Conservation (phyloP, 2,797 vertebrate species). For the Morus bassanus region DNA sequence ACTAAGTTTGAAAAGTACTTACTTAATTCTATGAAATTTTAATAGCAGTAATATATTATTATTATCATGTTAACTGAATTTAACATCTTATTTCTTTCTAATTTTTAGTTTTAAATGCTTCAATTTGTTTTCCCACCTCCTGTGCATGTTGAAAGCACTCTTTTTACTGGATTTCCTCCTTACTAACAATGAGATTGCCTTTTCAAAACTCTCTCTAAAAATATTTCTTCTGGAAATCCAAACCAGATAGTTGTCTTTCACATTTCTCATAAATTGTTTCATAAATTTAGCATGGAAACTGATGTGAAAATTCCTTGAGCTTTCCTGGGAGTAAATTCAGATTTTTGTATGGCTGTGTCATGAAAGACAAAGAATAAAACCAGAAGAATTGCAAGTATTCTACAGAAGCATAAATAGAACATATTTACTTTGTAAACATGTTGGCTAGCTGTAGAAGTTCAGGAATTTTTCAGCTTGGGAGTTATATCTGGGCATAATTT, state of each 20-base stretch:
- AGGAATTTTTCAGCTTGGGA: not conserved
- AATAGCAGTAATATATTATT: not conserved
- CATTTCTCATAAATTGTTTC: not conserved
- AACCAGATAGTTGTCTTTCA: not conserved
- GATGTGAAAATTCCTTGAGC: not conserved
- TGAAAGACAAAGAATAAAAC: not conserved
- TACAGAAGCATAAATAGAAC: not conserved
- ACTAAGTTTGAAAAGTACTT: not conserved
- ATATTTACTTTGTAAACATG: not conserved
- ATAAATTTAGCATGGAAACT: not conserved
- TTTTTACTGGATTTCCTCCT: not conserved
- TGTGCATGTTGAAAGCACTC: not conserved
- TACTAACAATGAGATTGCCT: not conserved
- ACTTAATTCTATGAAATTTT: not conserved
- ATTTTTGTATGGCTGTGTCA: not conserved
- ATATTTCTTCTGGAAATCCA: not conserved
- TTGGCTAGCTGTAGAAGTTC: not conserved
- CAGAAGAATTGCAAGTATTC: not conserved
- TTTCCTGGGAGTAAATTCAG: not conserved
- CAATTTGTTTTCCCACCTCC: not conserved
- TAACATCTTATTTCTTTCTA: not conserved
- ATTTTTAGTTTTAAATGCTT: not conserved
- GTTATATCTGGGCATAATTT: not conserved
- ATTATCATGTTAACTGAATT: not conserved
- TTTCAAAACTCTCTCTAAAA: not conserved